phyloP scores from a whole-genome alignment of 1,140 invertebrate genomes.

The Meteorus sp. region DNA sequence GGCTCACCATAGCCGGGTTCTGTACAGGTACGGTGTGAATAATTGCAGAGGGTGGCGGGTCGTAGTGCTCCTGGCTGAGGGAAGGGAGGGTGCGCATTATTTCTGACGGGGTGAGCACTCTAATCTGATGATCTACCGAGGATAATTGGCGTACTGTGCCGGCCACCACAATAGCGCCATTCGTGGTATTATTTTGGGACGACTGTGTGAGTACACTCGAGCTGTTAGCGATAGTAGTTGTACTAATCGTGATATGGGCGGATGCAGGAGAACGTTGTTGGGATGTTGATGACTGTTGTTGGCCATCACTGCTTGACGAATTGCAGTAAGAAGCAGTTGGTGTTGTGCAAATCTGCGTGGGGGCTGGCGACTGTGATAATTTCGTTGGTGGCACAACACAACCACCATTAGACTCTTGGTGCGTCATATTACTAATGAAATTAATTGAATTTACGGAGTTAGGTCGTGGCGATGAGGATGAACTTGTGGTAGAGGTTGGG shows the following conservation, averaged over 20 bases:
- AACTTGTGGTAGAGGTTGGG: slow-evolving; percentile 48
- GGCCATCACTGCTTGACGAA: slow-evolving; percentile 44
- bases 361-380: slow-evolving; percentile 43
- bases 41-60: slow-evolving; percentile 63
- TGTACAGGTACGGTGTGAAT: slow-evolving; percentile 61
- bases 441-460: slow-evolving; percentile 45
- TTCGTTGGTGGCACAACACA: slow-evolving; percentile 34
- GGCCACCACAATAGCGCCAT: slow-evolving; percentile 35
- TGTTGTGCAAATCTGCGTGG: slow-evolving; percentile 40
- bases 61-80: slow-evolving; percentile 72
- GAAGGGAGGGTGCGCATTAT: slow-evolving; percentile 85
- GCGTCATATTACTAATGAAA: slow-evolving; percentile 39
- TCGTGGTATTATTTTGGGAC: slow-evolving; percentile 37
- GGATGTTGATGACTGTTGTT: slow-evolving; percentile 44
- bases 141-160: slow-evolving; percentile 52
- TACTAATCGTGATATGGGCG: slow-evolving; percentile 41
- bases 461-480: slow-evolving; percentile 48
- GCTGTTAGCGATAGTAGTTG: slow-evolving; percentile 42
- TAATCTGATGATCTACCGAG: slow-evolving; percentile 75
- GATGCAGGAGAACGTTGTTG: slow-evolving; percentile 41
- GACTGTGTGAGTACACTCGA: slow-evolving; percentile 37
- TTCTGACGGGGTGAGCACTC: slow-evolving; percentile 82
- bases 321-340: slow-evolving; percentile 41
- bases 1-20: slow-evolving; percentile 65
- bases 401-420: slow-evolving; percentile 39